Conservation (phyloP, 2,113 vertebrate species). For the Gambusia affinis region DNA sequence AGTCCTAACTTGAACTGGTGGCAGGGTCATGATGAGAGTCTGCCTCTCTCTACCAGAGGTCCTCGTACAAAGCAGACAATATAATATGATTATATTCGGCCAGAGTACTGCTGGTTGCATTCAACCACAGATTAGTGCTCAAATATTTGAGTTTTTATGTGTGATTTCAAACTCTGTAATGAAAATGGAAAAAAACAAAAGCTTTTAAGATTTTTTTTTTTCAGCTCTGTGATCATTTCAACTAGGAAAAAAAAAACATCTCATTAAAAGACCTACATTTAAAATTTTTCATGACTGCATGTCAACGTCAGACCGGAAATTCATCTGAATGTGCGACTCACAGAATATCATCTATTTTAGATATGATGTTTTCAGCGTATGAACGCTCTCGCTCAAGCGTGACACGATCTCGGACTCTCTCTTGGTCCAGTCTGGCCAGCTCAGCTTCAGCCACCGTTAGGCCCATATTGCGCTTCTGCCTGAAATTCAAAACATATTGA, state of each 20-base stretch:
- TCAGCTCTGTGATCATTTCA: neutral
- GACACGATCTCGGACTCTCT: constrained; percentile 85
- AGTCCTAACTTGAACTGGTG: no score
- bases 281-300: neutral
- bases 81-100: no score
- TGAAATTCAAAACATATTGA: constrained; percentile 55
- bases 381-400: constrained; percentile 88
- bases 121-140: no score
- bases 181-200: neutral
- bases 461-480: constrained; percentile 98
- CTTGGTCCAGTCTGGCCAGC: constrained; percentile 87
- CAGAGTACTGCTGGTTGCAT: no score
- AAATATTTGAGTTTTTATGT: neutral
- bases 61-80: no score
- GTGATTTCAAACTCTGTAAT: neutral
- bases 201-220: neutral
- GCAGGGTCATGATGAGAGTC: no score
- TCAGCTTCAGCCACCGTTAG: constrained; percentile 93
- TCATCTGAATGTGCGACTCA: constrained; percentile 75
- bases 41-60: no score
- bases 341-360: constrained; percentile 94
- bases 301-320: neutral
- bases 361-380: constrained; percentile 90
- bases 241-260: neutral
- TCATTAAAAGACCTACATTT: neutral